These are phyloP conservation scores for Calidris pygmaea DNA, from an alignment of 2,113 vertebrate genomes.

Conservation along the genomic window DNA sequence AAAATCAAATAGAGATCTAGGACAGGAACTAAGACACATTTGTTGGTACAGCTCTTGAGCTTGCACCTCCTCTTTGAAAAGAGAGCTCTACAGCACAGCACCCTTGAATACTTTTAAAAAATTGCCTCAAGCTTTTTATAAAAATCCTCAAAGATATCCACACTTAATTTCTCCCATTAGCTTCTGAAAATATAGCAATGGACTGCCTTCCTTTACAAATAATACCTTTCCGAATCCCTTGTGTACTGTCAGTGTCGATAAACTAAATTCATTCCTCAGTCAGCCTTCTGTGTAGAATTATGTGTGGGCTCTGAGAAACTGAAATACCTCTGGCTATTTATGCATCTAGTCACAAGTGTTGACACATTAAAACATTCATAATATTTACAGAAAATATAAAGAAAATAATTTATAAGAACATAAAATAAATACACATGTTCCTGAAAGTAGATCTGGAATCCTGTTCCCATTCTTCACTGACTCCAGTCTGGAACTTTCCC, in stretches of 20 bases:
- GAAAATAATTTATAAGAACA: too few species aligned
- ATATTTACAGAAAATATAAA: too few species aligned
- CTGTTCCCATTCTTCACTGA: too few species aligned
- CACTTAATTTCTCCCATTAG: background rate
- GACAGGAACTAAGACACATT: background rate
- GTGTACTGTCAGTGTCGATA: background rate
- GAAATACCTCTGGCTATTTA: background rate
- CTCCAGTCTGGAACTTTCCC: too few species aligned
- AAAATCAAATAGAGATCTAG: background rate
- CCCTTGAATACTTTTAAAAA: too few species aligned
- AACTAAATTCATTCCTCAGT: background rate
- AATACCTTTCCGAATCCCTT: too few species aligned
- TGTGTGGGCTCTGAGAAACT: background rate
- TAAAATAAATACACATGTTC: too few species aligned
- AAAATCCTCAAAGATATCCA: background rate
- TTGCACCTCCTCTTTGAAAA: background rate
- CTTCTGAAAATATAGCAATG: background rate
- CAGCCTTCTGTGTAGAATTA: background rate
- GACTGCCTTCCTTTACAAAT: background rate
- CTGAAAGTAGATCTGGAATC: too few species aligned
- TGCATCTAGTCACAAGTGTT: background rate
- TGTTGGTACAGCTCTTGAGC: background rate
- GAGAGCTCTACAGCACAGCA: background rate
- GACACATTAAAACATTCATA: background rate
- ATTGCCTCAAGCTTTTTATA: background rate